Conservation (phyloP, 2,888 invertebrate genomes). For the Anthophora plumipes region DNA sequence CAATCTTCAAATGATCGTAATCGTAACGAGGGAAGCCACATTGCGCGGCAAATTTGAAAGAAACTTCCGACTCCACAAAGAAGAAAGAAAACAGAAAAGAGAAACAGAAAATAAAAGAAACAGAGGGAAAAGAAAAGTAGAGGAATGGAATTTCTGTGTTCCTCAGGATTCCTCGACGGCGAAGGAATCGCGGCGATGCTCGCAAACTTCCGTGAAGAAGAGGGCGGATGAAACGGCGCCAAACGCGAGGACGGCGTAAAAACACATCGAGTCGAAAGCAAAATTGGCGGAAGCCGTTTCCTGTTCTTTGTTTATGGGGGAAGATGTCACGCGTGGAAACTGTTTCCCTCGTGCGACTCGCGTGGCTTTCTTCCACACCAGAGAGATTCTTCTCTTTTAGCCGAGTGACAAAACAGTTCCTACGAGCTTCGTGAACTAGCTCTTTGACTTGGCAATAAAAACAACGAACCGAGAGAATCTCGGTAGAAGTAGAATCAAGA, state of each 20-base stretch:
- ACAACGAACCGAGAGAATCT: slow-evolving; percentile 37
- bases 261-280: slow-evolving; percentile 19
- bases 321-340: slow-evolving; percentile 40
- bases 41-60: no score
- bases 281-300: slow-evolving; percentile 29
- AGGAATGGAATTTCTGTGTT: slow-evolving; percentile 5
- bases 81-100: background rate
- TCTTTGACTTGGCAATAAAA: slow-evolving; percentile 73
- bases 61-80: no score
- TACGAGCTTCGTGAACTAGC: slow-evolving; percentile 57
- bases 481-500: background rate
- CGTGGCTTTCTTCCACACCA: slow-evolving; percentile 30
- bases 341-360: slow-evolving; percentile 24
- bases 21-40: no score
- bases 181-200: no score
- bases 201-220: background rate
- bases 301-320: slow-evolving; percentile 40
- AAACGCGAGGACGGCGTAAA: slow-evolving; percentile 22
- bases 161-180: background rate
- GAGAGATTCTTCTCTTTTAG: slow-evolving; percentile 38
- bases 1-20: no score
- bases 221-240: background rate
- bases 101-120: no score
- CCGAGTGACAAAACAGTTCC: slow-evolving; percentile 65
- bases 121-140: background rate